phyloP scores from a whole-genome alignment of 2,888 invertebrate genomes.

The Chloroclysta siterata region DNA sequence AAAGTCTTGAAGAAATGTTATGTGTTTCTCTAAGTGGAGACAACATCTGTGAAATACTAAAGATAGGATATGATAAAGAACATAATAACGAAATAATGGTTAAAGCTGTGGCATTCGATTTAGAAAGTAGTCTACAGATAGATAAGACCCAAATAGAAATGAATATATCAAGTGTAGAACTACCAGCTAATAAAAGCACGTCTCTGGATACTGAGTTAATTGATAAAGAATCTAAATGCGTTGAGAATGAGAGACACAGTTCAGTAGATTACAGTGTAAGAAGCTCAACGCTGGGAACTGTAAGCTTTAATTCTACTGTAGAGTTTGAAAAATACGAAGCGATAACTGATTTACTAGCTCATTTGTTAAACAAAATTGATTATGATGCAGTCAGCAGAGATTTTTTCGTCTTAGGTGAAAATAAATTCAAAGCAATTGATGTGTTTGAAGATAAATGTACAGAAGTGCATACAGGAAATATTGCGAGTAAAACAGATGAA shows the following conservation, averaged over 20 bases:
- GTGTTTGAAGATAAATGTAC: constrained; percentile 10
- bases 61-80: constrained; percentile 1
- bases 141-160: background rate
- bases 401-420: constrained; percentile 17
- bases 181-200: background rate
- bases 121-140: background rate
- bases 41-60: background rate
- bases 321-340: constrained; percentile 77
- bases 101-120: background rate
- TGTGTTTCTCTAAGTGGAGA: background rate
- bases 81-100: background rate
- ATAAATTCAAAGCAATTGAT: background rate
- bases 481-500: constrained; percentile 20
- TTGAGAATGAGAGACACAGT: constrained; percentile 40
- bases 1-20: background rate
- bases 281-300: constrained; percentile 53
- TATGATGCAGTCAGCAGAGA: constrained; percentile 35
- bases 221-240: constrained; percentile 31
- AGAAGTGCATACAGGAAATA: background rate
- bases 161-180: background rate
- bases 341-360: constrained; percentile 61
- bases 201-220: constrained; percentile 30
- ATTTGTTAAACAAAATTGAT: constrained; percentile 60
- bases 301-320: constrained; percentile 70
- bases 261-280: constrained; percentile 53